A percentile compares a stretch with the other conserved stretches of the same genome.
These are phyloP conservation scores for Drosophila paulistorum DNA, from an alignment of 1,140 invertebrate species.

Conservation along the genomic window DNA sequence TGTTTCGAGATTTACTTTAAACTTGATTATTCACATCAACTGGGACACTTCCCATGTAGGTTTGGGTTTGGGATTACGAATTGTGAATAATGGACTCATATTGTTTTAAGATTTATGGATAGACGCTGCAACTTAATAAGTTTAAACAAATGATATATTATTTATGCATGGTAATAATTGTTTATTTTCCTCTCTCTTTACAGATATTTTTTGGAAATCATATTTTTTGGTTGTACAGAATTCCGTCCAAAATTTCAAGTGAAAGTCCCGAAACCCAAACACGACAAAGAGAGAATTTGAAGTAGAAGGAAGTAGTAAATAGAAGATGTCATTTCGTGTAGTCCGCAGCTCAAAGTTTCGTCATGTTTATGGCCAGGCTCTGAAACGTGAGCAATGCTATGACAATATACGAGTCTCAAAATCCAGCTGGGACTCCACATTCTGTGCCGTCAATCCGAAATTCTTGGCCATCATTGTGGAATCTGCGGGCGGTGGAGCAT, in stretches of 20 bases:
- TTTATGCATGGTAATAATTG: neutral
- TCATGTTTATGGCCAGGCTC: constrained; percentile 98
- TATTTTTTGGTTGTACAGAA: neutral
- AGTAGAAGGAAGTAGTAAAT: constrained; percentile 15
- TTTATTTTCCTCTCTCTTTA: neutral
- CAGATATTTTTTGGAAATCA: neutral
- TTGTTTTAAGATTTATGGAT: no score
- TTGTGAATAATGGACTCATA: no score
- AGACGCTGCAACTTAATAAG: no score
- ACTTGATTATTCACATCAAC: no score
- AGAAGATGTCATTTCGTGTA: constrained; percentile 95
- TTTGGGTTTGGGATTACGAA: no score
- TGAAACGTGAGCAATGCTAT: constrained; percentile 99
- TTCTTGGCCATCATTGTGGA: constrained; percentile 99
- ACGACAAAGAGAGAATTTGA: constrained; percentile 24
- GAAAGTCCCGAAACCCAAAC: neutral
- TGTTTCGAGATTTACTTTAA: no score
- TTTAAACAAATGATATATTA: neutral
- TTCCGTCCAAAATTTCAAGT: neutral
- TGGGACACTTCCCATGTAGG: no score
- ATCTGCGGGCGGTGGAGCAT: constrained; percentile 98
- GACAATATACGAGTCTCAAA: constrained; percentile 99
- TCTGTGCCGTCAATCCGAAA: constrained; percentile 99
- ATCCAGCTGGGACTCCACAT: constrained; percentile 99
- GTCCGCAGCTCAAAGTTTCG: constrained; percentile 98